Base-by-base conservation (phyloP, 1,140 invertebrate genomes). In the Ceratina calcarata region DNA sequence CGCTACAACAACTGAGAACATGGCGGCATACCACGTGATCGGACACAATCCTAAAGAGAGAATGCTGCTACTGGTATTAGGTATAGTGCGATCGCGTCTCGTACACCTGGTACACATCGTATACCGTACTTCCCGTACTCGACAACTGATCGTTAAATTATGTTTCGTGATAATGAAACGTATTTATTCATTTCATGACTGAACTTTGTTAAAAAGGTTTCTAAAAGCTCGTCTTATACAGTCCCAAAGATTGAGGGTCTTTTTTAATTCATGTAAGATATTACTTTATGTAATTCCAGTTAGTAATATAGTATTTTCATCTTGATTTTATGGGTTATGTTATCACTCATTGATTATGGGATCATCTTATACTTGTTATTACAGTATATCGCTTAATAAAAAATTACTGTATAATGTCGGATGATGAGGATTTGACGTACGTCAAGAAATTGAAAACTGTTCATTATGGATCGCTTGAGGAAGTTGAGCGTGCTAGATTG, bases 401-500 rank as follows among this genome's bases (percentile, higher is more conserved):
- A 69, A 78, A 74, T 20, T 20, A 2, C 0, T 0, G 32, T 45
- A 69, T 32, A 32, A 98, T 98, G 97, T 98, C 97, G 45, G 97
- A 98, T 89, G 97, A 98, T 80, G 97, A 98, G 85, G 97, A 97
- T 89, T 88, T 97, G 61, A 91, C 94, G 62, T 95, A 96, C 83
- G 93, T 95, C 0, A 98, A 97, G 90, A 96, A 96, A 78, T 94
- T 94, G 75, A 97, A 96, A 89, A 95, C 95, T 0, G 94, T 98
- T 2, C 97, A 98, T 89, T 98, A 98, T 95, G 97, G 97, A 37
- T 97, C 97, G 3, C 91, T 98, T 80, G 97, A 98, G 90, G 97
- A 98, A 86, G 93, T 95, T 24, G 97, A 98, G 91, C 93, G 95
- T 84, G 93, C 93, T 20, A 92, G 95, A 58, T 89, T 95, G 65